Evolutionary conservation across 2,113 vertebrate genomes (phyloP).

Genomic region (Equus przewalskii): DNA sequence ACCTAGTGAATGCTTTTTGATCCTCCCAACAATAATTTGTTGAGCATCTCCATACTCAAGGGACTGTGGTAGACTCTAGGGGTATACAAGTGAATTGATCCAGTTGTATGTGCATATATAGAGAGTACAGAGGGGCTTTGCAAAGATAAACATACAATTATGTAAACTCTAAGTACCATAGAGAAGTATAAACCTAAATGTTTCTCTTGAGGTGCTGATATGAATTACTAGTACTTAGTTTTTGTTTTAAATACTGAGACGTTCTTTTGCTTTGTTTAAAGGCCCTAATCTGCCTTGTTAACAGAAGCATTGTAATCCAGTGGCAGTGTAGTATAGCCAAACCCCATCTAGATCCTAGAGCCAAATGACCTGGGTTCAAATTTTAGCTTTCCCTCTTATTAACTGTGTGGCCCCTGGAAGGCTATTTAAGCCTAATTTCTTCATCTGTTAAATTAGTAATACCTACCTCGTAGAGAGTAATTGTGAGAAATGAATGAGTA

Average conservation of each 20-base stretch:
- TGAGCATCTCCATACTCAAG: background rate
- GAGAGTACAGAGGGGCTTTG: background rate
- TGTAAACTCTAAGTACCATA: background rate
- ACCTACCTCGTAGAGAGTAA: background rate
- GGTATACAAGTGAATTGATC: background rate
- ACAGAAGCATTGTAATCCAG: background rate
- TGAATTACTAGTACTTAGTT: slow-evolving; percentile 17
- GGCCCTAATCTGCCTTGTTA: background rate
- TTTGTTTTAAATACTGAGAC: background rate
- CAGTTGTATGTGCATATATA: background rate
- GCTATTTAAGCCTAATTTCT: background rate
- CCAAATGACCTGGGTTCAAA: background rate
- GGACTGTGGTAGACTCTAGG: background rate
- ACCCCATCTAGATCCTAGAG: background rate
- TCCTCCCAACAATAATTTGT: background rate
- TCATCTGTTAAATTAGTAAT: slow-evolving; percentile 48
- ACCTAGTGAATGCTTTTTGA: slow-evolving; percentile 8
- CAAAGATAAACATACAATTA: background rate
- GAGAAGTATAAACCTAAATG: slow-evolving; percentile 5
- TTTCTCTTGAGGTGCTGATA: slow-evolving; percentile 27
- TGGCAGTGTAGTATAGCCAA: background rate
- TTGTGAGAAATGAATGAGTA: background rate
- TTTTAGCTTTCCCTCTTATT: background rate
- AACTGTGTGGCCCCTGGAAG: background rate
- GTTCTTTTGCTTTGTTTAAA: slow-evolving; percentile 45